phyloP scores from a whole-genome alignment of 2,797 vertebrate species.

The Macropus fuliginosus region DNA sequence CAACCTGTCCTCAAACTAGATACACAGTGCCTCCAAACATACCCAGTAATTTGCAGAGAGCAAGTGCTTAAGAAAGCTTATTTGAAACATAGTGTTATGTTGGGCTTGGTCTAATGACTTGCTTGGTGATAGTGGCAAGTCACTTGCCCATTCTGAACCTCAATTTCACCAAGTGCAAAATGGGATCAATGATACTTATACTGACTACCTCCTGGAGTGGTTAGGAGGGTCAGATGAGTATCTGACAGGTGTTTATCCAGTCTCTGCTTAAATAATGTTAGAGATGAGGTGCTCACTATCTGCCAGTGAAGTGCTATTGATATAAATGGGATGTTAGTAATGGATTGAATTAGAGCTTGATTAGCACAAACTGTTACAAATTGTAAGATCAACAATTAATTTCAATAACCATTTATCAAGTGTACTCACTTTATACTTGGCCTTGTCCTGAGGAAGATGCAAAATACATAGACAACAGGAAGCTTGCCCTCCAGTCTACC shows the following conservation, averaged over 20 bases:
- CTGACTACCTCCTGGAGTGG: not conserved
- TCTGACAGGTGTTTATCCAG: not conserved
- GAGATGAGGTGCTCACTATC: not conserved
- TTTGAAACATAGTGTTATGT: not conserved
- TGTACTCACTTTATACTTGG: not conserved
- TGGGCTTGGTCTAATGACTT: not conserved
- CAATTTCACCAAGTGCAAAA: not conserved
- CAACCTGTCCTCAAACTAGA: not conserved
- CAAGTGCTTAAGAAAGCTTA: not conserved
- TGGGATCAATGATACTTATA: not conserved
- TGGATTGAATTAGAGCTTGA: not conserved
- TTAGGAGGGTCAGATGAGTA: not conserved
- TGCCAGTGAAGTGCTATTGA: not conserved
- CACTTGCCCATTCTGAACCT: not conserved
- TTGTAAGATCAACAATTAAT: not conserved
- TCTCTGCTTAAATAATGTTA: not conserved
- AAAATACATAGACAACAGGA: not conserved
- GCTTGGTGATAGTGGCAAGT: not conserved
- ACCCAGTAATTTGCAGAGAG: not conserved
- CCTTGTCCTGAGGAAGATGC: not conserved
- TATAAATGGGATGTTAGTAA: not conserved
- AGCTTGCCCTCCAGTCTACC: not conserved
- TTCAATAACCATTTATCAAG: not conserved
- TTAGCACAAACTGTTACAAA: not conserved
- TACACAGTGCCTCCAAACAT: not conserved